Evolutionary conservation across 1,140 invertebrate genomes (phyloP).

Genomic region (Drosophila grimshawi): DNA sequence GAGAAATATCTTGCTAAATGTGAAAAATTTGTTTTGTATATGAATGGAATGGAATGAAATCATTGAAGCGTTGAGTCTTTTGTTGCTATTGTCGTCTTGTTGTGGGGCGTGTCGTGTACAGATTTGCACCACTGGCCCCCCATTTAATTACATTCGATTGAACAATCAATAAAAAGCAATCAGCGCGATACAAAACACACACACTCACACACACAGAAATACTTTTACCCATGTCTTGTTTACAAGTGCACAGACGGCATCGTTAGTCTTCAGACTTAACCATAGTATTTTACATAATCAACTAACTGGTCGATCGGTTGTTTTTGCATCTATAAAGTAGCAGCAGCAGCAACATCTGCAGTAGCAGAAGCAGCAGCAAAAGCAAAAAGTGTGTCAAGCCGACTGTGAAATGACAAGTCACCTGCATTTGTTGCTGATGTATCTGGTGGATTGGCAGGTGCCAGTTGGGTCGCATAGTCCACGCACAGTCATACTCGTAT

Average conservation of each 20-base stretch:
- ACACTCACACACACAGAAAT: constrained; percentile 29
- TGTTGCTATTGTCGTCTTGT: constrained; percentile 1
- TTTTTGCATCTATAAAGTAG: constrained; percentile 5
- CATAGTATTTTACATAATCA: constrained; percentile 50
- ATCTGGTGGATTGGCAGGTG: constrained; percentile 42
- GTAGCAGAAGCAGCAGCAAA: background rate
- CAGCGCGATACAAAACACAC: constrained; percentile 39
- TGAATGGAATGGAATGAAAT: constrained; percentile 45
- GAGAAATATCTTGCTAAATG: constrained; percentile 55
- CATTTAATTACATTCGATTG: constrained; percentile 76
- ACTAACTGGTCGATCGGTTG: constrained; percentile 9
- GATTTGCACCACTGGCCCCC: constrained; percentile 69
- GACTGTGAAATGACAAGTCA: constrained; percentile 46
- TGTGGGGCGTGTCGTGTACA: constrained; percentile 37
- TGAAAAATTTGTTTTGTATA: constrained; percentile 41
- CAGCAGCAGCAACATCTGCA: background rate
- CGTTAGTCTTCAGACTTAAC: constrained; percentile 38
- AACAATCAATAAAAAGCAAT: constrained; percentile 79
- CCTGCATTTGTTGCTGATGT: constrained; percentile 16
- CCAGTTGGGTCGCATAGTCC: constrained; percentile 18
- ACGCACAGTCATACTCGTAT: constrained; percentile 43
- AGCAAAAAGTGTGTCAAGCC: constrained; percentile 51
- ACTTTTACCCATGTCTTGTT: constrained; percentile 58
- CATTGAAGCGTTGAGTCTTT: constrained; percentile 47
- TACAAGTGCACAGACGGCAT: constrained; percentile 29